Conservation (phyloP, 2,113 vertebrate species). For the Suricata suricatta region DNA sequence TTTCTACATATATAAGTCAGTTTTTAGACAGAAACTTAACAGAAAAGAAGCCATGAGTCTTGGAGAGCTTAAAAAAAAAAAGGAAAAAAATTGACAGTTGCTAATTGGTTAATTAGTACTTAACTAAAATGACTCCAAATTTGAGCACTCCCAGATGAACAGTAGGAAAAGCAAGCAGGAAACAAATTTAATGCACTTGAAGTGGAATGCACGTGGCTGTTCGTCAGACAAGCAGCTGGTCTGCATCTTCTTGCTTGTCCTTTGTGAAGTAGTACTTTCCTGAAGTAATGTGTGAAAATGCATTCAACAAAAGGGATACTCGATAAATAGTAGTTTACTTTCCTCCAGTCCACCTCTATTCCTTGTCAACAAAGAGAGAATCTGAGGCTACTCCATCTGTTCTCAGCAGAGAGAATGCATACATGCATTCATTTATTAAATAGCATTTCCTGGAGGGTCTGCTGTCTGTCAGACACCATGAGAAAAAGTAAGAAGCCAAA, state of each 20-base stretch:
- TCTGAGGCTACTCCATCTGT: not conserved
- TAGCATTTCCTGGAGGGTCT: not conserved
- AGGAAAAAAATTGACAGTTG: constrained; percentile 32
- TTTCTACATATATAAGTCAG: not conserved
- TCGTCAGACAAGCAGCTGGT: not conserved
- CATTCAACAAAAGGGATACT: not conserved
- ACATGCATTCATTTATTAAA: not conserved
- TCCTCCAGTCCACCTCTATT: not conserved
- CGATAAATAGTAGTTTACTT: not conserved
- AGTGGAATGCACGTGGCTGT: not conserved
- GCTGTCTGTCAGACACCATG: not conserved
- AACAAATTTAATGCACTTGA: not conserved
- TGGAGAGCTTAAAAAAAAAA: constrained; percentile 21
- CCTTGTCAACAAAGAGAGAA: not conserved
- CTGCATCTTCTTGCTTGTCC: not conserved
- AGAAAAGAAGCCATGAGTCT: not conserved
- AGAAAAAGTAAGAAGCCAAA: not conserved
- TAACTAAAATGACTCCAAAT: constrained; percentile 65
- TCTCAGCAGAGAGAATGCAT: not conserved
- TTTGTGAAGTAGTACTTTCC: not conserved
- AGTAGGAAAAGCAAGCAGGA: constrained; percentile 39
- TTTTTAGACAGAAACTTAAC: constrained; percentile 1
- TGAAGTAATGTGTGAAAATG: not conserved
- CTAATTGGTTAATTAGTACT: constrained; percentile 73
- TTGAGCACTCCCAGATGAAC: constrained; percentile 56